These are phyloP conservation scores for Urocitellus parryii DNA, from an alignment of 2,113 vertebrate genomes.

Conservation along the genomic window DNA sequence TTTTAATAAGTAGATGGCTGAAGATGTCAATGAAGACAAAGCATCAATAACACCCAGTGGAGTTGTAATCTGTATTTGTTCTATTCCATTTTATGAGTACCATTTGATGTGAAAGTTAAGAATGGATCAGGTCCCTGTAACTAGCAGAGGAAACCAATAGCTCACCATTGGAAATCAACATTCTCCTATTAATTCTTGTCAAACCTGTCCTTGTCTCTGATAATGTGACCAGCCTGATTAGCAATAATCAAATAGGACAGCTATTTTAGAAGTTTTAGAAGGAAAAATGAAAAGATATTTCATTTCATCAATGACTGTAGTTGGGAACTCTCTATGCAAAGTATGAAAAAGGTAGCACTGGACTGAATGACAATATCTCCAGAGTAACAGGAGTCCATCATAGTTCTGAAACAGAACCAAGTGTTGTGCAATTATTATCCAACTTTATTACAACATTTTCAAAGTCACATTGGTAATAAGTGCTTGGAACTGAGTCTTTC, in stretches of 20 bases:
- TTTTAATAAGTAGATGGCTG: background rate
- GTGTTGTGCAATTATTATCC: background rate
- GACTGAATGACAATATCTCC: background rate
- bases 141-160: background rate
- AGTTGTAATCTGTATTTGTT: constrained; percentile 25
- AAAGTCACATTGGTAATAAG: background rate
- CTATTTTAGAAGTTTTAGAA: background rate
- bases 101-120: background rate
- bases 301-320: constrained; percentile 3
- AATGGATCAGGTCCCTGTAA: background rate
- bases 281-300: background rate
- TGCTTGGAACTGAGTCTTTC: background rate
- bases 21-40: constrained; percentile 33
- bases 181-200: background rate
- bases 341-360: background rate
- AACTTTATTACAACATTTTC: background rate
- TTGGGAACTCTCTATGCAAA: background rate
- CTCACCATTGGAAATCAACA: background rate
- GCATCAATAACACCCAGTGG: background rate
- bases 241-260: background rate
- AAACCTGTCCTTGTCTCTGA: background rate
- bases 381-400: background rate
- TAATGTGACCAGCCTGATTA: constrained; percentile 6
- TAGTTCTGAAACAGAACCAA: background rate
- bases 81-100: background rate